phyloP scores from a whole-genome alignment of 2,113 vertebrate species.

The Mormyrus iriodes region DNA sequence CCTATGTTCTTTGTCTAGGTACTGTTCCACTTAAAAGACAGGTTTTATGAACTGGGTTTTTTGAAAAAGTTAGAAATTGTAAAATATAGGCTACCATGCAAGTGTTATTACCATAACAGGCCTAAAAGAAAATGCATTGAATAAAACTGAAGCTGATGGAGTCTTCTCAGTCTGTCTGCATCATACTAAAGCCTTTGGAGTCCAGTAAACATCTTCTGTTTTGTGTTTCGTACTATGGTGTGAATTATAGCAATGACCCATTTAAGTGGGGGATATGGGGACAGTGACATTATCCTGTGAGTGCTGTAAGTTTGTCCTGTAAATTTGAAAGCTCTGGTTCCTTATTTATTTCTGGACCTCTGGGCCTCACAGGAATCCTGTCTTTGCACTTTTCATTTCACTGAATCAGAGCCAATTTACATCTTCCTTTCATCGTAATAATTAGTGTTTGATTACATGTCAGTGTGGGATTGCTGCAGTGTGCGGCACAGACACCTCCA shows the following conservation, averaged over 20 bases:
- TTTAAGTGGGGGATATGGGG: background rate
- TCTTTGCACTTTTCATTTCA: background rate
- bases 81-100: background rate
- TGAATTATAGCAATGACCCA: background rate
- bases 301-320: background rate
- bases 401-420: slow-evolving; percentile 12
- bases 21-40: background rate
- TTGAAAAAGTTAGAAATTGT: background rate
- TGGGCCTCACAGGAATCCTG: background rate
- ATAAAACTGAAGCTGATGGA: background rate
- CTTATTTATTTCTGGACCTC: background rate
- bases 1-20: background rate
- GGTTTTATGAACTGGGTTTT: background rate
- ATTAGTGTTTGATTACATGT: slow-evolving; percentile 19
- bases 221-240: background rate
- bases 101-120: background rate
- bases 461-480: background rate
- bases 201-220: background rate
- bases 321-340: background rate
- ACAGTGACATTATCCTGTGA: background rate
- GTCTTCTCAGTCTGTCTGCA: background rate
- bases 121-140: background rate
- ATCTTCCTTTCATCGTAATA: background rate
- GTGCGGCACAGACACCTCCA: background rate
- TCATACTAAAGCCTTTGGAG: background rate